Conservation (phyloP, 1,140 invertebrate genomes). For the Camponotus floridanus region DNA sequence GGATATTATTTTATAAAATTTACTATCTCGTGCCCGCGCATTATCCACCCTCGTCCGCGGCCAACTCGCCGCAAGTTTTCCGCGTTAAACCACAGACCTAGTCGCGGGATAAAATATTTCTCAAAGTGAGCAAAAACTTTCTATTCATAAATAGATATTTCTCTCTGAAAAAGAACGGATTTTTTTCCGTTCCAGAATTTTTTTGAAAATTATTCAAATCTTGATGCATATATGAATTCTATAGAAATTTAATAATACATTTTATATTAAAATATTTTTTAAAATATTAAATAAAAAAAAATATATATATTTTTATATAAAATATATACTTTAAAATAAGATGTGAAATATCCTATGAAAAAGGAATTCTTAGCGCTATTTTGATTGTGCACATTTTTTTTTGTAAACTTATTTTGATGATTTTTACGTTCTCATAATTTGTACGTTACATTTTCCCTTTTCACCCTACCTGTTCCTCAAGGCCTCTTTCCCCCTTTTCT, state of each 20-base stretch:
- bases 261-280: not conserved
- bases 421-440: constrained; percentile 26
- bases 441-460: constrained; percentile 7
- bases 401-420: constrained; percentile 1
- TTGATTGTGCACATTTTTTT: not conserved
- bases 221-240: not conserved
- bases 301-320: not conserved
- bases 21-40: constrained; percentile 75
- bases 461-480: constrained; percentile 33
- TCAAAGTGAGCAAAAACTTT: constrained; percentile 14
- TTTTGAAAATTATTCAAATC: not conserved
- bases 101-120: constrained; percentile 31
- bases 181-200: not conserved
- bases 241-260: not conserved
- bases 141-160: constrained; percentile 9
- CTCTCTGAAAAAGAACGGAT: not conserved
- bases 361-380: not conserved
- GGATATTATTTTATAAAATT: constrained; percentile 82
- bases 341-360: not conserved
- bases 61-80: constrained; percentile 48
- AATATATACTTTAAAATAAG: not conserved
- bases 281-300: not conserved
- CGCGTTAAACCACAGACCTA: constrained; percentile 22
- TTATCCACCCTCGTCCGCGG: constrained; percentile 65
- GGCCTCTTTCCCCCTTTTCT: constrained; percentile 10